Conservation (phyloP, 2,797 vertebrate species). For the Hybognathus amarus region DNA sequence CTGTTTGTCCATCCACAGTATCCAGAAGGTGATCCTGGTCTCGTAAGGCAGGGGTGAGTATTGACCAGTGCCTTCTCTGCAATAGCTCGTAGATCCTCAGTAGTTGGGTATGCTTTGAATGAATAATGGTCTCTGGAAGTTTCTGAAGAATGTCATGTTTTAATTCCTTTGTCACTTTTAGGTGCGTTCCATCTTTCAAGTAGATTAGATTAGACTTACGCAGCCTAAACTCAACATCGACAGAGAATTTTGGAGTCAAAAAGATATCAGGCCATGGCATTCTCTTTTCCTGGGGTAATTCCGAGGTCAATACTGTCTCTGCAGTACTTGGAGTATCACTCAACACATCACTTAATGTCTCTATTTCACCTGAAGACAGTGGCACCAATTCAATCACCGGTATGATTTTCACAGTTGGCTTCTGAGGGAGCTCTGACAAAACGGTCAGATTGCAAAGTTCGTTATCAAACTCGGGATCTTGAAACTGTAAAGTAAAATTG, state of each 20-base stretch:
- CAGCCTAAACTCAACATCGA: constrained; percentile 23
- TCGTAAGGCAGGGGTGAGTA: constrained; percentile 46
- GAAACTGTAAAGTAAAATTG: constrained; percentile 31
- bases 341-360: not conserved
- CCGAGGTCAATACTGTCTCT: not conserved
- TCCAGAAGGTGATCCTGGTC: constrained; percentile 11
- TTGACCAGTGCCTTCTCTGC: constrained; percentile 21
- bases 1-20: constrained; percentile 21
- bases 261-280: constrained; percentile 10
- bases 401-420: constrained; percentile 10
- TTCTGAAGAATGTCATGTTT: constrained; percentile 42
- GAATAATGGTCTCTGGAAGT: constrained; percentile 29
- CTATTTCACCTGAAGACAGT: not conserved
- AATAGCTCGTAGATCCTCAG: not conserved
- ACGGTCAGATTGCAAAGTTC: not conserved
- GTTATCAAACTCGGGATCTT: constrained; percentile 20
- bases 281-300: not conserved
- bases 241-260: constrained; percentile 6
- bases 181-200: constrained; percentile 10
- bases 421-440: not conserved
- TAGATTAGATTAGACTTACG: constrained; percentile 14
- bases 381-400: not conserved
- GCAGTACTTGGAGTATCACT: not conserved
- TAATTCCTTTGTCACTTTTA: not conserved
- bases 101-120: constrained; percentile 35